Percentiles rank a stretch among this genome's conserved stretches.
Evolutionary conservation across 1,140 invertebrate genomes (phyloP).

Genomic region (Calliphora vicina): DNA sequence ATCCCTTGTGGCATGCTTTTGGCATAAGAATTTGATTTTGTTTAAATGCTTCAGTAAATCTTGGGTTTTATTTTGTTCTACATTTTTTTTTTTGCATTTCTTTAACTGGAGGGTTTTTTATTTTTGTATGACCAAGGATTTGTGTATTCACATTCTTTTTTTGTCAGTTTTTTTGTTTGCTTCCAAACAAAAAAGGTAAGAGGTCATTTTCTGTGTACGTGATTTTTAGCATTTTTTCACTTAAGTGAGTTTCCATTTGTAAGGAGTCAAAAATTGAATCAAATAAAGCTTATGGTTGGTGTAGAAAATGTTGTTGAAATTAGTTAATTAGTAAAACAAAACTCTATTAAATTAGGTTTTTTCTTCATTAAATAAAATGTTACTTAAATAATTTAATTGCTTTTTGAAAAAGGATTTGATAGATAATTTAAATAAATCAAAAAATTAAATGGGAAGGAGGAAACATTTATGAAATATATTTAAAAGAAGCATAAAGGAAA

Average conservation of each 20-base stretch:
- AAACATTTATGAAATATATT: too few relatives aligned
- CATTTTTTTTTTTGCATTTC: neutral
- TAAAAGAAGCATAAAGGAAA: too few relatives aligned
- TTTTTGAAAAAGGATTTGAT: neutral
- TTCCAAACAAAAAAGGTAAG: neutral
- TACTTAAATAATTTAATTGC: neutral
- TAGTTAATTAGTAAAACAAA: neutral
- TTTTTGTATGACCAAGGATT: neutral
- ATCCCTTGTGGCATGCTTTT: slow-evolving; percentile 15
- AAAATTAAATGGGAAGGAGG: too few relatives aligned
- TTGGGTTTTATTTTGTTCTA: neutral
- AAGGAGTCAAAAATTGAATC: neutral
- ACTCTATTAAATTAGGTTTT: neutral
- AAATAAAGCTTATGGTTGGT: neutral
- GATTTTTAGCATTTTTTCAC: slow-evolving; percentile 7
- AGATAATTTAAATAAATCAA: neutral
- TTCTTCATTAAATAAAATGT: neutral
- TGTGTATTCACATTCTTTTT: neutral
- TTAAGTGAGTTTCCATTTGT: neutral
- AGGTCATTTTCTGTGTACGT: slow-evolving; percentile 6
- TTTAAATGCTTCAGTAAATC: slow-evolving; percentile 10
- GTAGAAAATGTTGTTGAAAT: neutral
- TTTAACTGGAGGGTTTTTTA: neutral
- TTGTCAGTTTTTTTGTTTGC: neutral
- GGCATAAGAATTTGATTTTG: slow-evolving; percentile 13